Conservation (phyloP, 2,888 invertebrate genomes). For the Sericinus montela region DNA sequence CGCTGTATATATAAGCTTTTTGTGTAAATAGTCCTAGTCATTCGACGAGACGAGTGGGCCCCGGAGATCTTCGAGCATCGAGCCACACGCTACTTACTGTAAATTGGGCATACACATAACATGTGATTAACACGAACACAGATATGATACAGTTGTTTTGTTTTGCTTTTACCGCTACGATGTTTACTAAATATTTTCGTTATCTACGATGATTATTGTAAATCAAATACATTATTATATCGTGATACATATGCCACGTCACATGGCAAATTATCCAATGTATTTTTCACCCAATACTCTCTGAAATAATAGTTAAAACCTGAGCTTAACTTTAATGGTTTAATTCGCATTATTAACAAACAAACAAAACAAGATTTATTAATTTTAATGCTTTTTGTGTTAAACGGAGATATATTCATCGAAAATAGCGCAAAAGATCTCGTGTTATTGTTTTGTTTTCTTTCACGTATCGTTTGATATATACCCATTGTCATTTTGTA, state of each 20-base stretch:
- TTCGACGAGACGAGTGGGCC: constrained; percentile 39
- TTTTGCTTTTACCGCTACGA: constrained; percentile 78
- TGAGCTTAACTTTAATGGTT: constrained; percentile 57
- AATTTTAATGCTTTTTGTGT: constrained; percentile 62
- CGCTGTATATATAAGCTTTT: constrained; percentile 77
- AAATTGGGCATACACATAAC: constrained; percentile 56
- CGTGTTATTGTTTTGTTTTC: constrained; percentile 35
- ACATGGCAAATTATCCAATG: constrained; percentile 63
- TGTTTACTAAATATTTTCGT: constrained; percentile 67
- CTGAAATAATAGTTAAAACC: constrained; percentile 60
- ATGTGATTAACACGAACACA: constrained; percentile 76
- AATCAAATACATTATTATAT: constrained; percentile 46
- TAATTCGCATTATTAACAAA: constrained; percentile 72
- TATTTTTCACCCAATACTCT: constrained; percentile 80
- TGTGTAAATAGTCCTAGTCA: constrained; percentile 72
- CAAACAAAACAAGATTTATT: constrained; percentile 44
- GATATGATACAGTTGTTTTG: constrained; percentile 69
- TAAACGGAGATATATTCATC: constrained; percentile 26
- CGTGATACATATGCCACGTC: constrained; percentile 54
- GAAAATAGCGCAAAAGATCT: constrained; percentile 3
- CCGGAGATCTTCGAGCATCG: constrained; percentile 39
- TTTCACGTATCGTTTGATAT: constrained; percentile 37
- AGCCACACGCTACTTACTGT: constrained; percentile 34
- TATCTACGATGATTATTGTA: constrained; percentile 48
- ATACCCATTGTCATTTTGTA: constrained; percentile 33